phyloP scores from a whole-genome alignment of 2,888 invertebrate species.

The Drosophila macrospina region DNA sequence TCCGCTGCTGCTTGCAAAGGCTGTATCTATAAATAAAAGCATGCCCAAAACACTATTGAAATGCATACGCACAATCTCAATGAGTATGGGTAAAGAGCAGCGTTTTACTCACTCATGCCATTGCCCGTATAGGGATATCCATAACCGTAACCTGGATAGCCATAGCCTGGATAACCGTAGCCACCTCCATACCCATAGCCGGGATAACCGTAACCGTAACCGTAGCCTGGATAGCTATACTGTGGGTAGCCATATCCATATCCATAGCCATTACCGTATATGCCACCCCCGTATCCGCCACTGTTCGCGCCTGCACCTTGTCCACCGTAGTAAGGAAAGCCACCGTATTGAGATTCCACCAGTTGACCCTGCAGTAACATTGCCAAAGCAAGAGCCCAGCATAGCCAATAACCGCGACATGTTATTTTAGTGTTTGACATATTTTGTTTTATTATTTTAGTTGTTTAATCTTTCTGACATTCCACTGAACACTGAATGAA shows the following conservation, averaged over 20 bases:
- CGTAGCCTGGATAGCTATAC: conserved; percentile 44
- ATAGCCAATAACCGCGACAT: conserved; percentile 34
- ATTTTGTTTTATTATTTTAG: conserved; percentile 26
- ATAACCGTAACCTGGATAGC: conserved; percentile 48
- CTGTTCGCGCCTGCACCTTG: conserved; percentile 24
- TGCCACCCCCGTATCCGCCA: conserved; percentile 34
- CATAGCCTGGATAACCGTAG: conserved; percentile 32
- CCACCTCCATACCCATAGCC: conserved; percentile 20
- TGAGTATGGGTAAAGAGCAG: conserved; percentile 1
- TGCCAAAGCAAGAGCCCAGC: conserved; percentile 25
- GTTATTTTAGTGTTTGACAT: conserved; percentile 41
- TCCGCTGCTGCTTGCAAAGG: conserved; percentile 72
- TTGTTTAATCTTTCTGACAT: conserved; percentile 32
- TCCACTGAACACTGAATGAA: conserved; percentile 53
- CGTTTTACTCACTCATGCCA: conserved; percentile 65
- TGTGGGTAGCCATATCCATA: conserved; percentile 46
- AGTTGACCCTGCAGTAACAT: conserved; percentile 32
- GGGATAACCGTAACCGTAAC: conserved; percentile 37
- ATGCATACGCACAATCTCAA: conserved; percentile 27
- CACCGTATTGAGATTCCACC: conserved; percentile 60
- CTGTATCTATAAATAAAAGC: conserved; percentile 68
- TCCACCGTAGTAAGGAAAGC: conserved; percentile 61
- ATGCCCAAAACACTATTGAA: conserved; percentile 70
- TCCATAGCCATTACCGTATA: conserved; percentile 53
- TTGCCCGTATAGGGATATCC: conserved; percentile 58